Evolutionary conservation across 2,113 vertebrate species (phyloP).

Genomic region (Greenwoodochromis staneri): DNA sequence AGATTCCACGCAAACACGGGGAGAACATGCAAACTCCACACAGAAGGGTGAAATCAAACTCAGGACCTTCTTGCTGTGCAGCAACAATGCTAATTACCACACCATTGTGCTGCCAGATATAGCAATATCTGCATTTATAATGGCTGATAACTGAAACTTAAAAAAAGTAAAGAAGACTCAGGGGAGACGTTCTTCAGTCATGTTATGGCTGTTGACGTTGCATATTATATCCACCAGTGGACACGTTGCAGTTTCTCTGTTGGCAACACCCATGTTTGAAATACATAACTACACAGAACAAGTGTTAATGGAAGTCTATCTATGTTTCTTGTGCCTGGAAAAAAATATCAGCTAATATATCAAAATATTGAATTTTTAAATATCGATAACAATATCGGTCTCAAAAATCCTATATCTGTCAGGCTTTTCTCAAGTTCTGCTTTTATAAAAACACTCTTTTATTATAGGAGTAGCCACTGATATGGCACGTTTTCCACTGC

Average conservation of each 20-base stretch:
- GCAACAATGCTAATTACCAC: not conserved
- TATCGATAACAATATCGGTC: not conserved
- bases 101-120: fast-evolving
- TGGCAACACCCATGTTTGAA: not conserved
- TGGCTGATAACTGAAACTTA: fast-evolving
- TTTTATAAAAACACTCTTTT: not conserved
- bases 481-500: not conserved
- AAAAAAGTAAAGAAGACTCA: not conserved
- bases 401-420: not conserved
- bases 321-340: not conserved
- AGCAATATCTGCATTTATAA: not conserved
- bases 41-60: not conserved
- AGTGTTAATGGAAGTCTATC: not conserved
- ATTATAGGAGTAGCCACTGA: not conserved
- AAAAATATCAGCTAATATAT: not conserved
- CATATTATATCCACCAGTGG: not conserved
- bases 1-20: not conserved
- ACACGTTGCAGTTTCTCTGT: not conserved
- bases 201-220: not conserved
- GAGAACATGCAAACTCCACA: not conserved
- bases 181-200: not conserved
- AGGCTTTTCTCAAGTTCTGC: not conserved
- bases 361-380: not conserved
- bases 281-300: not conserved
- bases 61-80: not conserved